Base-by-base conservation (phyloP, 1,140 invertebrate genomes). In the Cepaea nemoralis region DNA sequence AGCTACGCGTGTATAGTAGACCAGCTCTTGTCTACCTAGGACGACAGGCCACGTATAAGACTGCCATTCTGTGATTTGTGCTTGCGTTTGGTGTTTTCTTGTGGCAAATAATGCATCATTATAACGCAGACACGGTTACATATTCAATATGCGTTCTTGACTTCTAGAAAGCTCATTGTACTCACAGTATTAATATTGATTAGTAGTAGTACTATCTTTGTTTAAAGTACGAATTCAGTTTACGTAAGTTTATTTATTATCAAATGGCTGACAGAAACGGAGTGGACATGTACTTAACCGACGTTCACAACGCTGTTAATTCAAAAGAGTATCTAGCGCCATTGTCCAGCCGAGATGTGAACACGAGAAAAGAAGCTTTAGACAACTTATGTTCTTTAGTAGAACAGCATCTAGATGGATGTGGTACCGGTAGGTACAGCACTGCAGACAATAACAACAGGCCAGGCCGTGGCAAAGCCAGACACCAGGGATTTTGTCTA, bases 361-460 rank as follows among this genome's bases (percentile, higher is more conserved):
- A 76, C 40, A 63, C 80, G 0, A 80, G 89, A 24, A 83, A 81
- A 42, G 82, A 86, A 70, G 88, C 84, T 16, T 74, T 89, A 40
- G 82, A 87, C 48, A 81, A 77, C 10, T 82, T 88, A 3, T 63
- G 67, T 8, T 76, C 82, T 50, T 85, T 82, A 2, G 66, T 88
- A 78, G 88, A 90, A 48, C 81, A 86, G 22, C 89, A 87, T 85
- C 66, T 89, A 19, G 87, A 87, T 69, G 88, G 89, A 0, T 88
- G 88, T 83, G n/a, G n/a, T n/a, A 86, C 85, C 1, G 88, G 87
- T 45, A 88, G 87, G n/a, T 83, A 81, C 16, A 80, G 84, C 14
- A 66, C 78, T 0, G 42, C 71, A 27, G 76, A 63, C 24, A 37
- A n/a, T 19, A 55, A 80, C 45, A 77, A 67, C n/a, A 33, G 48